These are phyloP conservation scores for Lycophotia porphyrea DNA, from an alignment of 2,888 invertebrate species.

Conservation along the genomic window DNA sequence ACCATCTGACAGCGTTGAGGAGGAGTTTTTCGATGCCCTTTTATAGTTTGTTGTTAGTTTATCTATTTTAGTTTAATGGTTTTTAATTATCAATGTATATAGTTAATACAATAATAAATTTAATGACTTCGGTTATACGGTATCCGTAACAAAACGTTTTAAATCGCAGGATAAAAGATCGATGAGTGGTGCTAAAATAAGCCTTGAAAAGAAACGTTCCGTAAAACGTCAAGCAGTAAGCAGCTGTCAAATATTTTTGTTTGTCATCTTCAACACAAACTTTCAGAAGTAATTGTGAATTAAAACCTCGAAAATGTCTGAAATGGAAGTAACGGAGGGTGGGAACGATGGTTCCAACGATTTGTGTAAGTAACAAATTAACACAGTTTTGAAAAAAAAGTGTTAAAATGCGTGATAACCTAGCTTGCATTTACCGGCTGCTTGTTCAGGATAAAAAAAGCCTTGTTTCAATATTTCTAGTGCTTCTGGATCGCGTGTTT, in stretches of 20 bases:
- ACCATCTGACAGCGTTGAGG: no score
- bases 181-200: not conserved
- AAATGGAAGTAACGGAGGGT: constrained; percentile 86
- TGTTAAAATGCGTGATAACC: constrained; percentile 49
- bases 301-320: constrained; percentile 80
- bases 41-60: no score
- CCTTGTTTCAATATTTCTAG: constrained; percentile 84
- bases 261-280: constrained; percentile 67
- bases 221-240: constrained; percentile 44
- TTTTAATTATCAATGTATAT: no score
- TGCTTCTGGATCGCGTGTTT: constrained; percentile 96
- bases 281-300: constrained; percentile 66
- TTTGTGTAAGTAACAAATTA: constrained; percentile 78
- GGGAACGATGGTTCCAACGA: constrained; percentile 85
- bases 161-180: not conserved
- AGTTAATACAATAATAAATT: no score
- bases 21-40: no score
- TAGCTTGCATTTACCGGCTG: constrained; percentile 65
- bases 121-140: no score
- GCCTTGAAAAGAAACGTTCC: constrained; percentile 33
- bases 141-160: not conserved
- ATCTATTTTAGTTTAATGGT: no score
- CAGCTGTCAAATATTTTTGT: constrained; percentile 76
- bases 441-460: constrained; percentile 54
- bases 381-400: not conserved